Conservation (phyloP, 1,140 invertebrate genomes). For the Drosophila grimshawi region DNA sequence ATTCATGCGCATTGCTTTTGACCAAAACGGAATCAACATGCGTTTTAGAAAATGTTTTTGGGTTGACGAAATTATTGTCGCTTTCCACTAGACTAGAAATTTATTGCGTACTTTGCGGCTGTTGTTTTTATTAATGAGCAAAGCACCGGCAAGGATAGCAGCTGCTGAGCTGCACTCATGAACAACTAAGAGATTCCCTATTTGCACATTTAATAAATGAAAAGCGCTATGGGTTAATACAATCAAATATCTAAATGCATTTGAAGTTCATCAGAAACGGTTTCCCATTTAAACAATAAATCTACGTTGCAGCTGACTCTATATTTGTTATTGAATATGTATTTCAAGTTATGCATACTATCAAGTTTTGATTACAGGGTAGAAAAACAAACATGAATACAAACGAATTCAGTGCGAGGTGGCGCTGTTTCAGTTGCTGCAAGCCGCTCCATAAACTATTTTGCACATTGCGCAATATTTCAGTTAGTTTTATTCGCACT, state of each 20-base stretch:
- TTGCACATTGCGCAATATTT: slow-evolving; percentile 80
- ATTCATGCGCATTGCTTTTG: background rate
- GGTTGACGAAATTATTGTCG: slow-evolving; percentile 37
- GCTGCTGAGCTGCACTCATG: background rate
- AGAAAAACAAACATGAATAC: slow-evolving; percentile 53
- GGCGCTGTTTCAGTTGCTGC: slow-evolving; percentile 47
- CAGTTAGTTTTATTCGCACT: slow-evolving; percentile 63
- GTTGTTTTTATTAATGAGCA: slow-evolving; percentile 77
- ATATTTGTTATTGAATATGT: too few species aligned
- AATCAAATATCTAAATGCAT: too few species aligned
- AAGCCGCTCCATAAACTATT: slow-evolving; percentile 74
- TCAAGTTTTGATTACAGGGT: background rate
- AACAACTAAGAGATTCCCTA: background rate
- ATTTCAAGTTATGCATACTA: background rate
- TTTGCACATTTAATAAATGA: too few species aligned
- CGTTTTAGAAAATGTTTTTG: slow-evolving; percentile 6
- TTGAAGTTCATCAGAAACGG: too few species aligned
- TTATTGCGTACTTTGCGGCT: slow-evolving; percentile 77
- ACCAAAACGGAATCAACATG: background rate
- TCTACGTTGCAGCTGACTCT: too few species aligned
- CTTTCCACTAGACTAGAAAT: slow-evolving; percentile 55
- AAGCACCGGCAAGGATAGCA: slow-evolving; percentile 22
- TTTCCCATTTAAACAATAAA: too few species aligned
- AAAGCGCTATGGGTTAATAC: too few species aligned
- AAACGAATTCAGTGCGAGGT: slow-evolving; percentile 55